phyloP scores from a whole-genome alignment of 2,888 invertebrate genomes.

The Plagodis pulveraria region DNA sequence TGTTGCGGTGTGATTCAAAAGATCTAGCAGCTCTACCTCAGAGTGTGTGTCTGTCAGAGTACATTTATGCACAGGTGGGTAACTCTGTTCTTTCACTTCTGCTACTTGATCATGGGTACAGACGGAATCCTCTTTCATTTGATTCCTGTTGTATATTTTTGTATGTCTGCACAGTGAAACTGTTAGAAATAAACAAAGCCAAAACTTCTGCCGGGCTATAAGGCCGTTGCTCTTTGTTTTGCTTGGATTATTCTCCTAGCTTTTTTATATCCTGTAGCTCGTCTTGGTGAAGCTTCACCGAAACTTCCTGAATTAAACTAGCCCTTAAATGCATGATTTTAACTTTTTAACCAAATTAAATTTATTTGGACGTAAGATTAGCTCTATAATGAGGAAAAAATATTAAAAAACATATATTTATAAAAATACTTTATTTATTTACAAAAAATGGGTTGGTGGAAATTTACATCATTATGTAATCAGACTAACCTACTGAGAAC shows the following conservation, averaged over 20 bases:
- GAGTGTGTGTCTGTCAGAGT: conserved; percentile 5
- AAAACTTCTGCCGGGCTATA: conserved; percentile 3
- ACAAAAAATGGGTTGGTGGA: conserved; percentile 25
- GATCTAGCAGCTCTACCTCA: too few species aligned
- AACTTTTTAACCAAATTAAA: too few species aligned
- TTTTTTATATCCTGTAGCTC: conserved; percentile 20
- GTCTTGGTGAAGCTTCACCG: conserved; percentile 16
- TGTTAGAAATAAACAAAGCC: conserved; percentile 1
- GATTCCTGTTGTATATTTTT: conserved; percentile 17
- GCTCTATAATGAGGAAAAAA: too few species aligned
- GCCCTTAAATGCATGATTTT: too few species aligned
- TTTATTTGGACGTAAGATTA: too few species aligned
- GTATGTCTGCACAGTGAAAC: conserved; percentile 2
- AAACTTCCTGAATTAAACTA: conserved; percentile 12
- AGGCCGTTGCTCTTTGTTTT: conserved; percentile 4
- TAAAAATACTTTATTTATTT: conserved; percentile 7
- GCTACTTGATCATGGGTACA: conserved; percentile 12
- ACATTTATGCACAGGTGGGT: conserved; percentile 6
- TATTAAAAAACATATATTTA: too few species aligned
- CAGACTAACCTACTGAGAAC: conserved; percentile 20
- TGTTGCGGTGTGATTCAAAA: too few species aligned
- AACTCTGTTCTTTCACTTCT: conserved; percentile 9
- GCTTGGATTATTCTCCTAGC: conserved; percentile 9
- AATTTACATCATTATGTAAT: conserved; percentile 30
- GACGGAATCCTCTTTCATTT: conserved; percentile 11